Evolutionary conservation across 2,888 invertebrate genomes (phyloP).

Genomic region (Odontothrips loti): DNA sequence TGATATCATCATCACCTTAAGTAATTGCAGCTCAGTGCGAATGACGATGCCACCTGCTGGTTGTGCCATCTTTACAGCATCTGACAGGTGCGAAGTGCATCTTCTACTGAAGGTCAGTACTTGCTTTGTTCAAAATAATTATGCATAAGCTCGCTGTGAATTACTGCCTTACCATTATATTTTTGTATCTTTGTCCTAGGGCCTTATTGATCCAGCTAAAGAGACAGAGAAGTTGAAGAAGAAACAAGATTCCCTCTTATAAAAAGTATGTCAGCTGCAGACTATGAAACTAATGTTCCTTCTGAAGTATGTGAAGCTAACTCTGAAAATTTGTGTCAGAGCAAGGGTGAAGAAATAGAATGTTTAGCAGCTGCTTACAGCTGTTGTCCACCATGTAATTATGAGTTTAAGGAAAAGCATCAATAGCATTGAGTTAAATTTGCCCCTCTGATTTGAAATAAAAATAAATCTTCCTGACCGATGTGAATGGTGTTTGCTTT

Average conservation of each 20-base stretch:
- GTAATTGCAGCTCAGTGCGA: slow-evolving; percentile 63
- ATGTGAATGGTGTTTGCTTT: no score
- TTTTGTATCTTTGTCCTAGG: slow-evolving; percentile 49
- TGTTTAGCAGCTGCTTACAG: slow-evolving; percentile 71
- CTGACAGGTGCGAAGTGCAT: slow-evolving; percentile 85
- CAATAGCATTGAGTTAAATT: no score
- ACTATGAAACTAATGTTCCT: slow-evolving; percentile 81
- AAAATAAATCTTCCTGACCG: no score
- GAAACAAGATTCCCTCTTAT: slow-evolving; percentile 67
- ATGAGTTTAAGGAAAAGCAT: not conserved
- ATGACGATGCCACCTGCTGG: slow-evolving; percentile 57
- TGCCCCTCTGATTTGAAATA: no score
- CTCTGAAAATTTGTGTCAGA: slow-evolving; percentile 70
- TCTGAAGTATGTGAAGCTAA: slow-evolving; percentile 64
- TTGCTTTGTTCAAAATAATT: slow-evolving; percentile 27
- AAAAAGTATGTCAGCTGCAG: slow-evolving; percentile 70
- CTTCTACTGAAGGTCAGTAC: slow-evolving; percentile 76
- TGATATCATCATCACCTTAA: slow-evolving; percentile 61
- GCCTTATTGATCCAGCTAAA: slow-evolving; percentile 78
- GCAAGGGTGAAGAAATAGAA: slow-evolving; percentile 70
- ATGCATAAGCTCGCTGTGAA: slow-evolving; percentile 28
- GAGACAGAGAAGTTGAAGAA: slow-evolving; percentile 79
- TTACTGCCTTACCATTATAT: slow-evolving; percentile 5
- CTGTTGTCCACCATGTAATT: slow-evolving; percentile 52
- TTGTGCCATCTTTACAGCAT: slow-evolving; percentile 81